phyloP scores from a whole-genome alignment of 2,797 vertebrate species.

The Brachyrhaphis roseni region DNA sequence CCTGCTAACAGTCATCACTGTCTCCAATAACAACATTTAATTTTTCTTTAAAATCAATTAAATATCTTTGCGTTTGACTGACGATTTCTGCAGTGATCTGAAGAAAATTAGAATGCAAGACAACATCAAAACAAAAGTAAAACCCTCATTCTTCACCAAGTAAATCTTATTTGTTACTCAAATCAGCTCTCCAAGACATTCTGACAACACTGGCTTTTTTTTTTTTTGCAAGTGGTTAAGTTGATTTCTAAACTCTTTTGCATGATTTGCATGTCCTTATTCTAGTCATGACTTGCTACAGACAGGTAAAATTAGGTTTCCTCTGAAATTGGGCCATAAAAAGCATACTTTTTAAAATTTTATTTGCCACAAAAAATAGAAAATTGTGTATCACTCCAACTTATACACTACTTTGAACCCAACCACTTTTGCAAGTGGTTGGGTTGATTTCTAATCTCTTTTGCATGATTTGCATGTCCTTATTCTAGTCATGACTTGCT shows the following conservation, averaged over 20 bases:
- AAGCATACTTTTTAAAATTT: too few relatives aligned
- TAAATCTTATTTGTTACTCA: background rate
- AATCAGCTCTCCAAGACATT: background rate
- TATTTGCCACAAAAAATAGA: too few relatives aligned
- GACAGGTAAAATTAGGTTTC: background rate
- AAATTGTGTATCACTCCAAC: background rate
- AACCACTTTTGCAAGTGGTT: background rate
- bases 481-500: background rate
- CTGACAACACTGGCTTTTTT: background rate
- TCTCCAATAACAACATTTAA: too few relatives aligned
- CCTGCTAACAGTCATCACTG: too few relatives aligned
- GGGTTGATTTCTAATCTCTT: background rate
- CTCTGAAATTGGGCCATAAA: background rate
- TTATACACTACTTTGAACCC: background rate
- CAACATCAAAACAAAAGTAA: background rate
- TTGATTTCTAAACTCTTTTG: conserved; percentile 1
- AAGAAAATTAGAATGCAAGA: background rate
- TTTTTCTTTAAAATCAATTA: too few relatives aligned
- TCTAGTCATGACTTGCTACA: background rate
- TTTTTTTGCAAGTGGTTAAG: background rate
- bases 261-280: background rate
- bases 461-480: background rate
- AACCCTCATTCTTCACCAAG: background rate
- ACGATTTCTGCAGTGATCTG: background rate
- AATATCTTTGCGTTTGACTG: too few relatives aligned